Evolutionary conservation across 1,140 invertebrate species (phyloP).

Genomic region (Trissolcus basalis): DNA sequence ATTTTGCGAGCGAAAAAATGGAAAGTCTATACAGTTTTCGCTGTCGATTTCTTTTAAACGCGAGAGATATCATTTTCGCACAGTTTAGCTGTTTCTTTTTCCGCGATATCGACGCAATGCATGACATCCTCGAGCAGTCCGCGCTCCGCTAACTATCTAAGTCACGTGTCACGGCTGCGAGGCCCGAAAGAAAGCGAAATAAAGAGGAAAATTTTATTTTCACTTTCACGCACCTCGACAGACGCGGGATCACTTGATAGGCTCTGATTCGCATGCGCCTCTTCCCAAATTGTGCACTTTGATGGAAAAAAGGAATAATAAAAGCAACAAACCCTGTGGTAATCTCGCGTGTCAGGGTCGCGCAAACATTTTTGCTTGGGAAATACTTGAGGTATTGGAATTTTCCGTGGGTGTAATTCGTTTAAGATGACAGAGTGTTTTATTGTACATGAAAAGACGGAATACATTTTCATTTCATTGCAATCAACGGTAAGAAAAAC

Average conservation of each 20-base stretch:
- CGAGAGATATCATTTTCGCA: conserved; percentile 38
- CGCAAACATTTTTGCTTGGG: no score
- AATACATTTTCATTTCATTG: no score
- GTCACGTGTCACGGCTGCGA: conserved; percentile 54
- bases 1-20: conserved; percentile 21
- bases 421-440: no score
- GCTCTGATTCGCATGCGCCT: conserved; percentile 27
- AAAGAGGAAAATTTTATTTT: conserved; percentile 57
- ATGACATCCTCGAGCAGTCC: conserved; percentile 52
- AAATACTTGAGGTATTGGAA: no score
- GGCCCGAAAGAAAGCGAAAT: conserved; percentile 55
- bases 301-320: neutral
- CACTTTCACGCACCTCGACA: conserved; percentile 32
- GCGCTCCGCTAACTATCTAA: conserved; percentile 53
- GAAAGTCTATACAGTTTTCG: conserved; percentile 27
- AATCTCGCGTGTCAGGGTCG: no score
- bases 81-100: conserved; percentile 45
- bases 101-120: conserved; percentile 52
- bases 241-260: conserved; percentile 21
- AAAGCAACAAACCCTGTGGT: no score
- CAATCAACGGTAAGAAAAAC: no score
- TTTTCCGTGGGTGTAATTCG: no score
- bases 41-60: conserved; percentile 45
- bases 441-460: no score
- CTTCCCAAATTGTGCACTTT: neutral